Percentiles rank a stretch among this genome's conserved stretches.
phyloP scores from a whole-genome alignment of 53 echinoderm and acorn worm species.

The Arbacia lixula region DNA sequence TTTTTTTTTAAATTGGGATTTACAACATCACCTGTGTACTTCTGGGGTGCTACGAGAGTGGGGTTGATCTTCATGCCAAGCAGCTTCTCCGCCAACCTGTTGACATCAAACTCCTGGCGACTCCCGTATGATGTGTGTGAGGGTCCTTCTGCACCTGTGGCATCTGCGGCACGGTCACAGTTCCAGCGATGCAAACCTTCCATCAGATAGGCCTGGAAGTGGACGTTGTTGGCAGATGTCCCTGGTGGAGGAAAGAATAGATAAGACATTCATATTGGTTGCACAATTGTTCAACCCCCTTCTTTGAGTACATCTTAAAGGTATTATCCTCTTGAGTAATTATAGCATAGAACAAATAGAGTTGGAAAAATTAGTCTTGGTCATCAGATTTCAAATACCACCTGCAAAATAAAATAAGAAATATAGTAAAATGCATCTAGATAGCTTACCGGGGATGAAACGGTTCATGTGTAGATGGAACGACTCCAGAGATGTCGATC shows the following conservation, averaged over 20 bases:
- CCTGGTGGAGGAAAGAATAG: conserved; percentile 52
- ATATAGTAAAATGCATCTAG: neutral
- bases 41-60: conserved; percentile 23
- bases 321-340: no score
- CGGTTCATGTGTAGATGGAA: conserved; percentile 63
- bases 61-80: conserved; percentile 52
- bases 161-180: conserved; percentile 16
- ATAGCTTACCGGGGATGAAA: conserved; percentile 64
- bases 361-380: no score
- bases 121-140: conserved; percentile 36
- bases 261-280: neutral
- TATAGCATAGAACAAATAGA: no score
- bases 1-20: no score
- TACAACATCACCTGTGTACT: conserved; percentile 21
- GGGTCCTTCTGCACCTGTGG: neutral
- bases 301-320: no score
- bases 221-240: conserved; percentile 61
- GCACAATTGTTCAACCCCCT: neutral
- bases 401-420: neutral
- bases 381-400: neutral
- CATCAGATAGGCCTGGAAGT: conserved; percentile 74
- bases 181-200: conserved; percentile 75
- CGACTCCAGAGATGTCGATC: conserved; percentile 66
- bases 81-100: neutral
- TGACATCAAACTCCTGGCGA: conserved; percentile 13